Percentiles rank a stretch among this genome's conserved stretches.
These are phyloP conservation scores for Pan paniscus DNA, from an alignment of 2,113 vertebrate genomes.

Conservation along the genomic window DNA sequence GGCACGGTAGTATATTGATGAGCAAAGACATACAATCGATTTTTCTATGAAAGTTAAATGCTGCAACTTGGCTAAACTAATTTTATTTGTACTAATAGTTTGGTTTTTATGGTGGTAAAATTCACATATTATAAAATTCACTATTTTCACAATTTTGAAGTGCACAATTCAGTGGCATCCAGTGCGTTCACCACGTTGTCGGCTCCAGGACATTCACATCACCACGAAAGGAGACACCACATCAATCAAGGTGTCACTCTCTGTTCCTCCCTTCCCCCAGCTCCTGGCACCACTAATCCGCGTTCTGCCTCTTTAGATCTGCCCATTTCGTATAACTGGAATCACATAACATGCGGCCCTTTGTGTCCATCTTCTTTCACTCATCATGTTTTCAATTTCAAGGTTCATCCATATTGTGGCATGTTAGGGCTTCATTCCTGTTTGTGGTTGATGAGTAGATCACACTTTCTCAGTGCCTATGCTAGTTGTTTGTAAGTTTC, in stretches of 20 bases:
- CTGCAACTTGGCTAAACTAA: no score
- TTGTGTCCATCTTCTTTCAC: not conserved
- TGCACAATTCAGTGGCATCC: no score
- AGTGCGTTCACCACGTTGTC: not conserved
- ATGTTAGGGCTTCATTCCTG: not conserved
- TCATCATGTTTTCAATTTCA: not conserved
- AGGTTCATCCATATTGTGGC: not conserved
- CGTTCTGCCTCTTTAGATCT: no score
- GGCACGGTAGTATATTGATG: not conserved
- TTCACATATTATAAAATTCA: not conserved
- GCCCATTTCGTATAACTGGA: no score
- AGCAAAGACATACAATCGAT: not conserved
- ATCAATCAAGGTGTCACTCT: not conserved
- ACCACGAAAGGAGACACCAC: not conserved
- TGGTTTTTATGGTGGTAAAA: not conserved
- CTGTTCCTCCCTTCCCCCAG: no score
- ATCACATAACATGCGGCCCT: no score
- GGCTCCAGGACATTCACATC: not conserved
- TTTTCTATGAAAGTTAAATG: no score
- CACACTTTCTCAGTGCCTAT: not conserved
- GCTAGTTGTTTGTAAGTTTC: not conserved
- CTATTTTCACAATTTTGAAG: no score
- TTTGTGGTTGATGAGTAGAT: no score
- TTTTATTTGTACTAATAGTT: not conserved
- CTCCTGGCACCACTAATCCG: no score